Evolutionary conservation across 2,113 vertebrate species (phyloP).

Genomic region (Oryzias woworae): DNA sequence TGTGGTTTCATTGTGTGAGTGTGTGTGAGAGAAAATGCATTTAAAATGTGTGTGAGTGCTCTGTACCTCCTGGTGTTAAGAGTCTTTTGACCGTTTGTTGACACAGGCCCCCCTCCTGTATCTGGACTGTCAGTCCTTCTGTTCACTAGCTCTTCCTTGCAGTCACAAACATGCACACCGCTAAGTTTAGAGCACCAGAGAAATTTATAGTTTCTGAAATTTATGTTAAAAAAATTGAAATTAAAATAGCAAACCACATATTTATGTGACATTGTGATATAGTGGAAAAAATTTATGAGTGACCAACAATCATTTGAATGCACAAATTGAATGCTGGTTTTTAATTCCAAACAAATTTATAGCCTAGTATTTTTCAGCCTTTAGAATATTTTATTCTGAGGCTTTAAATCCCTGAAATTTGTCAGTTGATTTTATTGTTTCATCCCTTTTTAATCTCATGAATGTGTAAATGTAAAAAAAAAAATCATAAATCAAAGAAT

Average conservation of each 20-base stretch:
- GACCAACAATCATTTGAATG: too few relatives aligned
- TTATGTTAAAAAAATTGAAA: too few relatives aligned
- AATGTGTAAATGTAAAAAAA: conserved; percentile 6
- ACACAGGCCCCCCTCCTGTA: conserved; percentile 61
- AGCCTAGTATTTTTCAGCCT: too few relatives aligned
- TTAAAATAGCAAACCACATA: too few relatives aligned
- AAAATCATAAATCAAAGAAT: not conserved
- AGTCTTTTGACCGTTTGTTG: conserved; percentile 73
- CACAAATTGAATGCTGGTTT: too few relatives aligned
- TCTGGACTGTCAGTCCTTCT: conserved; percentile 70
- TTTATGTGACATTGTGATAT: too few relatives aligned
- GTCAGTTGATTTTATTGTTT: conserved; percentile 32
- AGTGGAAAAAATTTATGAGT: too few relatives aligned
- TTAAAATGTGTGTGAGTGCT: conserved; percentile 46
- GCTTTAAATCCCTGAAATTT: conserved; percentile 42
- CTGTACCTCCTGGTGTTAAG: conserved; percentile 63
- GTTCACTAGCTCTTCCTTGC: conserved; percentile 34
- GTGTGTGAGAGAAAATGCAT: conserved; percentile 24
- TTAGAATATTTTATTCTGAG: conserved; percentile 41
- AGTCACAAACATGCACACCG: too few relatives aligned
- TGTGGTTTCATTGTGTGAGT: conserved; percentile 2
- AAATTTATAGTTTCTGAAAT: too few relatives aligned
- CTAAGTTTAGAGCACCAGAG: too few relatives aligned
- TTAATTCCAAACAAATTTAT: too few relatives aligned
- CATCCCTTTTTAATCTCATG: not conserved